A percentile compares a stretch with the other conserved stretches of the same genome.
Conservation (phyloP, 2,797 vertebrate genomes). For the Liparis tanakae region DNA sequence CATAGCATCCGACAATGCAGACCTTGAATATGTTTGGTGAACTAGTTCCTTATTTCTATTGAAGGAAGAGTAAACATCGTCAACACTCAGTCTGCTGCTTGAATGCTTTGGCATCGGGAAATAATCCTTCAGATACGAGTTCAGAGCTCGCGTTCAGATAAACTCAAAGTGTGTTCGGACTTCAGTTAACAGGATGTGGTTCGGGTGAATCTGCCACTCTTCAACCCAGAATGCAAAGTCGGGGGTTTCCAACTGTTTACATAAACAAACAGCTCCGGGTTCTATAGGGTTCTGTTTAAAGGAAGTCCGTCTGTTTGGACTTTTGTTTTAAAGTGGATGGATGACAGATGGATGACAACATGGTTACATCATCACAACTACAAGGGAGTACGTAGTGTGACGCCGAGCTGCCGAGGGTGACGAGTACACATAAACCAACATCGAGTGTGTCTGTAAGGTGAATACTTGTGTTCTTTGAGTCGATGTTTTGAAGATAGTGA, state of each 20-base stretch:
- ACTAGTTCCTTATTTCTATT: constrained; percentile 58
- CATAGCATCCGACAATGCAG: constrained; percentile 48
- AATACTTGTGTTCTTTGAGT: background rate
- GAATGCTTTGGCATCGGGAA: constrained; percentile 29
- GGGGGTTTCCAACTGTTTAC: constrained; percentile 20
- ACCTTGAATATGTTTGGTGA: constrained; percentile 64
- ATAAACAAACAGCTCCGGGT: constrained; percentile 1
- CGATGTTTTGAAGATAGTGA: background rate
- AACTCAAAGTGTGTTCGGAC: constrained; percentile 12
- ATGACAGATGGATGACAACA: constrained; percentile 27
- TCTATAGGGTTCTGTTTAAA: background rate
- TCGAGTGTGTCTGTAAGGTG: background rate
- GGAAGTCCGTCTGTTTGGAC: constrained; percentile 45
- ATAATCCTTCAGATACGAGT: background rate
- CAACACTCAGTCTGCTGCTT: constrained; percentile 44
- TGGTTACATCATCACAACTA: constrained; percentile 32
- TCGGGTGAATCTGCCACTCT: background rate
- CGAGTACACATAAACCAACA: background rate
- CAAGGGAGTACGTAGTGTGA: constrained; percentile 3
- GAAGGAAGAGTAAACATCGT: constrained; percentile 59
- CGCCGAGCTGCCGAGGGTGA: constrained; percentile 11
- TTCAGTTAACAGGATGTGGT: background rate
- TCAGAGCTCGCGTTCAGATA: constrained; percentile 25
- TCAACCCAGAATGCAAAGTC: background rate
- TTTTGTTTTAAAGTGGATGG: constrained; percentile 40